A percentile compares a stretch with the other conserved stretches of the same genome.
These are phyloP conservation scores for Drosophila silvestris DNA, from an alignment of 2,888 invertebrate genomes.

Conservation along the genomic window DNA sequence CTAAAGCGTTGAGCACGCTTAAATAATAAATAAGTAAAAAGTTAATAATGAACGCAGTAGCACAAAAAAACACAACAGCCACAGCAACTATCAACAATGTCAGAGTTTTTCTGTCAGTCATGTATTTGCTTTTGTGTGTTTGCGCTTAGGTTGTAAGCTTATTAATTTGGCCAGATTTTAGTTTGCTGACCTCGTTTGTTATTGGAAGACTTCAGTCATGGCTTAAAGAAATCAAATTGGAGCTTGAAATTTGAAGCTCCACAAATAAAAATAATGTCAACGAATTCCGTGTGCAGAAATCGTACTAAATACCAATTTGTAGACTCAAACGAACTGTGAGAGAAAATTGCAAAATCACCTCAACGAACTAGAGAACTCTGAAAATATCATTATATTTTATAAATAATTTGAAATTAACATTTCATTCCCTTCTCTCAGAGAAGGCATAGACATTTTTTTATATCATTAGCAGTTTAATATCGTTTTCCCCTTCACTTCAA, in stretches of 20 bases:
- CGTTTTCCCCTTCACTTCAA: slow-evolving; percentile 71
- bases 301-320: background rate
- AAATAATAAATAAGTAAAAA: slow-evolving; percentile 40
- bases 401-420: background rate
- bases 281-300: background rate
- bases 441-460: slow-evolving; percentile 30
- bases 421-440: slow-evolving; percentile 4
- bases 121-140: slow-evolving; percentile 43
- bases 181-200: slow-evolving; percentile 73
- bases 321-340: background rate
- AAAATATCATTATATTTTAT: background rate
- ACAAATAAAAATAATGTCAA: slow-evolving; percentile 7
- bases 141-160: slow-evolving; percentile 56
- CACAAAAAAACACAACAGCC: slow-evolving; percentile 16
- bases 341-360: background rate
- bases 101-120: slow-evolving; percentile 60
- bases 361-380: background rate
- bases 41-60: slow-evolving; percentile 29
- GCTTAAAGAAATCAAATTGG: slow-evolving; percentile 36
- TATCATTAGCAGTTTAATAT: slow-evolving; percentile 44
- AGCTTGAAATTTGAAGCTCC: slow-evolving; percentile 42
- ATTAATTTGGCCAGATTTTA: slow-evolving; percentile 66
- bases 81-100: slow-evolving; percentile 18
- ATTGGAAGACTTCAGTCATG: slow-evolving; percentile 19
- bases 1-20: slow-evolving; percentile 48